phyloP scores from a whole-genome alignment of 2,888 invertebrate species.

The Epistrophe eligans region DNA sequence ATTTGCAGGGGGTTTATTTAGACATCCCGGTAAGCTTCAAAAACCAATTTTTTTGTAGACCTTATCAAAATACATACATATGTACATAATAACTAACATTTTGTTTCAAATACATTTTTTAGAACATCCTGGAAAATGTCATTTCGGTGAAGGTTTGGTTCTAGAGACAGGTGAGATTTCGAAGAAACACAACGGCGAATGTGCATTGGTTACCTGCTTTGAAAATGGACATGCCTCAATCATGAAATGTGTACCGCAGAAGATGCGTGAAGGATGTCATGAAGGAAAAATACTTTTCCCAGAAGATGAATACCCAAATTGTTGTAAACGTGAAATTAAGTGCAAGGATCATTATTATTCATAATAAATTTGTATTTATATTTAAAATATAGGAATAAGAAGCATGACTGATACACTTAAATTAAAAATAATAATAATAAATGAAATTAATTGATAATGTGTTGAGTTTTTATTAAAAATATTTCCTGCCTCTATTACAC shows the following conservation, averaged over 20 bases:
- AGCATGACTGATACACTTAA: conserved; percentile 25
- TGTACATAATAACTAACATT: background rate
- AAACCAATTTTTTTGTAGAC: no score
- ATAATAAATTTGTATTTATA: background rate
- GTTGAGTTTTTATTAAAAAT: background rate
- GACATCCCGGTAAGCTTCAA: conserved; percentile 24
- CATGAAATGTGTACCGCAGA: conserved; percentile 17
- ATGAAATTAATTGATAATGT: background rate
- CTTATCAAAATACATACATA: no score
- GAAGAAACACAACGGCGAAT: background rate
- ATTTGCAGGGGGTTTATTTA: conserved; percentile 15
- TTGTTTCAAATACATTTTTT: background rate
- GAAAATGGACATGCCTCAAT: conserved; percentile 22
- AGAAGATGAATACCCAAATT: conserved; percentile 16
- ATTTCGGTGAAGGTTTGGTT: background rate
- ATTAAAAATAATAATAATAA: background rate
- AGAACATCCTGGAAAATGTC: conserved; percentile 40
- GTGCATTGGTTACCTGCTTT: conserved; percentile 7
- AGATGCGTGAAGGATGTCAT: conserved; percentile 33
- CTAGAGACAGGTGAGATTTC: background rate
- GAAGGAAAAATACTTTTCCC: conserved; percentile 3
- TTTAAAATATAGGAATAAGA: background rate
- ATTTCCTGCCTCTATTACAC: no score
- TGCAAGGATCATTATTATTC: conserved; percentile 27
- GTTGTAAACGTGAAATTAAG: conserved; percentile 24